These are phyloP conservation scores for Sycophila texana DNA, from an alignment of 2,888 invertebrate genomes.

Conservation along the genomic window DNA sequence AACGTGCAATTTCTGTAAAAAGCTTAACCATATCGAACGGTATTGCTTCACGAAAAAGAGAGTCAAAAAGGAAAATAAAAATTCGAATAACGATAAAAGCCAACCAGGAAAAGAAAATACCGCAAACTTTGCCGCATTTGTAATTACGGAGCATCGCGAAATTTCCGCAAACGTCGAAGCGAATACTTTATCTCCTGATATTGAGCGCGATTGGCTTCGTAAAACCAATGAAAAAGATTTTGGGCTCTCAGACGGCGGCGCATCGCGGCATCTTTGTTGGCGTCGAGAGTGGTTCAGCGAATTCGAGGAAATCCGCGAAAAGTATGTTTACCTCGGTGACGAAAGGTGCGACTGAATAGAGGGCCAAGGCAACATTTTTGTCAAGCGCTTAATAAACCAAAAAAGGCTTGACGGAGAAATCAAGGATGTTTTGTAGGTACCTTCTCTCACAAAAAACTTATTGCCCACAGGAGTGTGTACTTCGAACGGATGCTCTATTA, in stretches of 20 bases:
- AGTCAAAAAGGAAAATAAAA: conserved; percentile 12
- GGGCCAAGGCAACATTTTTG: conserved; percentile 40
- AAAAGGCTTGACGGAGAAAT: conserved; percentile 39
- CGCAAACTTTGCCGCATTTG: conserved; percentile 24
- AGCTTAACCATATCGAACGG: conserved; percentile 7
- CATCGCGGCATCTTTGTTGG: conserved; percentile 18
- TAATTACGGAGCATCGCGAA: not conserved
- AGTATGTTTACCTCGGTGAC: conserved; percentile 15
- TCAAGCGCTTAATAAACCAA: conserved; percentile 33
- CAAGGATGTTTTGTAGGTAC: conserved; percentile 48
- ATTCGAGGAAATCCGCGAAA: not conserved
- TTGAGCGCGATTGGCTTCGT: not conserved
- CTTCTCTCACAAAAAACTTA: conserved; percentile 26
- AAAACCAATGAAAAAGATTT: not conserved
- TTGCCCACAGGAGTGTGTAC: conserved; percentile 3
- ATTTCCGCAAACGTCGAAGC: not conserved
- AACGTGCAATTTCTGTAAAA: conserved; percentile 32
- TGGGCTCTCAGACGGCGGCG: conserved; percentile 31
- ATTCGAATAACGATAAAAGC: not conserved
- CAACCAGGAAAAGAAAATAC: not conserved
- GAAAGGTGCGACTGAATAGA: not conserved
- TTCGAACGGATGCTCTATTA: conserved; percentile 7
- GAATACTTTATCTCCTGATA: not conserved
- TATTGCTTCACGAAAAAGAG: conserved; percentile 27
- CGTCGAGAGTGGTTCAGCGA: conserved; percentile 14